A percentile compares a stretch with the other conserved stretches of the same genome.
Conservation (phyloP, 1,140 invertebrate species). For the Drosophila biarmipes region DNA sequence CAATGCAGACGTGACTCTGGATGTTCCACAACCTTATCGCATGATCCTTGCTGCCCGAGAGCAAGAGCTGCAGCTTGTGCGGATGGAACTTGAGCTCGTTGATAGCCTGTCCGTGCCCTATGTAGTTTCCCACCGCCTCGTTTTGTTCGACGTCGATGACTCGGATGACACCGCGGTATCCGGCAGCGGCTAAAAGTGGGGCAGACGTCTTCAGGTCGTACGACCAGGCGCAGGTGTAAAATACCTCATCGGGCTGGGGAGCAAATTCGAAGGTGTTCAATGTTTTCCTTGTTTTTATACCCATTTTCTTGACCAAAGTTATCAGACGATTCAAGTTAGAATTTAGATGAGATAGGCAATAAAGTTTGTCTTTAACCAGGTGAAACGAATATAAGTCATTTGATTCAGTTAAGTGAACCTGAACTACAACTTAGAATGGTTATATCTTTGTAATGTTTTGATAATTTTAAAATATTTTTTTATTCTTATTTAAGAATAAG, state of each 20-base stretch:
- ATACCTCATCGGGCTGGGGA: constrained; percentile 92
- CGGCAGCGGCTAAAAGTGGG: constrained; percentile 95
- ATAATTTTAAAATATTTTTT: too few relatives aligned
- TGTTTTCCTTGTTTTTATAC: not conserved
- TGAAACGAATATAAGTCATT: too few relatives aligned
- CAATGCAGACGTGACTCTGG: constrained; percentile 96
- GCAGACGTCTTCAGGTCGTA: constrained; percentile 92
- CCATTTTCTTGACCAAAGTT: not conserved
- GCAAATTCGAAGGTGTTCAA: not conserved
- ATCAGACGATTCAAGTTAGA: not conserved
- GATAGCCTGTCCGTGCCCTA: constrained; percentile 94
- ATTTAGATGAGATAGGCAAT: too few relatives aligned
- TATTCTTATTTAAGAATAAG: too few relatives aligned
- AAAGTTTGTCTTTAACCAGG: too few relatives aligned
- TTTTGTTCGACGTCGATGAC: constrained; percentile 93
- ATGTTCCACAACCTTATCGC: constrained; percentile 98
- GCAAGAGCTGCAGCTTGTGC: constrained; percentile 93
- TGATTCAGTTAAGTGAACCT: too few relatives aligned
- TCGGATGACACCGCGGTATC: constrained; percentile 94
- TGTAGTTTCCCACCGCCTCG: constrained; percentile 95
- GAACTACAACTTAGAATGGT: too few relatives aligned
- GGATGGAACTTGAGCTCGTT: constrained; percentile 98
- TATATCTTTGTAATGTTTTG: too few relatives aligned
- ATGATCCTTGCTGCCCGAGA: constrained; percentile 98
- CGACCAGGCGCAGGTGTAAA: constrained; percentile 98